Conservation (phyloP, 2,888 invertebrate species). For the Phorcus lineatus region DNA sequence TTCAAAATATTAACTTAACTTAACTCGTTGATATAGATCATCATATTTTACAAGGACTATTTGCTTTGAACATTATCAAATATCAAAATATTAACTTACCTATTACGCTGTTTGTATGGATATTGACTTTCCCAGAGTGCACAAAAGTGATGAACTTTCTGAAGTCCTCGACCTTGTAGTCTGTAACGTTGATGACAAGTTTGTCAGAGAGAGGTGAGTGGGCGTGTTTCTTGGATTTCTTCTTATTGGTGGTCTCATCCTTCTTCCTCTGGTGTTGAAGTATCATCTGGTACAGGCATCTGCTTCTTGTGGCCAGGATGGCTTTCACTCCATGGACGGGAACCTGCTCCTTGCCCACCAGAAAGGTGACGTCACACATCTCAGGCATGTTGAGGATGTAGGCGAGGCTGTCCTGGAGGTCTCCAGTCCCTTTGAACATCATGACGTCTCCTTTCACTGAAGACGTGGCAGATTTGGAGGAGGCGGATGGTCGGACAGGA, state of each 20-base stretch:
- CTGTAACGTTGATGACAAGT: neutral
- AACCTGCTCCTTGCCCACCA: neutral
- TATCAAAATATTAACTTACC: neutral
- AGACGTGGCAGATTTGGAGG: neutral
- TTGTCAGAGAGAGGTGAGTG: neutral
- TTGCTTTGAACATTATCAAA: too few species aligned
- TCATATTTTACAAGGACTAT: too few species aligned
- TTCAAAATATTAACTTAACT: too few species aligned
- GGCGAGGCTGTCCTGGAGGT: neutral
- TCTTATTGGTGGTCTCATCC: neutral
- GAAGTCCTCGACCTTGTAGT: constrained; percentile 15
- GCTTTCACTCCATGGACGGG: neutral
- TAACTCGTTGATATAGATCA: too few species aligned
- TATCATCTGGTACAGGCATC: neutral
- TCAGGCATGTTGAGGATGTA: neutral
- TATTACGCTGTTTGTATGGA: neutral
- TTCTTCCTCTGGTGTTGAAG: constrained; percentile 12
- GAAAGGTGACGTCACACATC: neutral
- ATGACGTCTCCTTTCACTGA: neutral
- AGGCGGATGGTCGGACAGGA: neutral
- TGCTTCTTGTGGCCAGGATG: neutral
- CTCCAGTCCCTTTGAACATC: neutral
- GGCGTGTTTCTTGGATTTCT: constrained; percentile 12
- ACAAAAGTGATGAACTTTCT: constrained; percentile 12
- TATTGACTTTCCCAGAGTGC: constrained; percentile 3